Evolutionary conservation across 2,888 invertebrate species (phyloP).

Genomic region (Saturnia pavonia): DNA sequence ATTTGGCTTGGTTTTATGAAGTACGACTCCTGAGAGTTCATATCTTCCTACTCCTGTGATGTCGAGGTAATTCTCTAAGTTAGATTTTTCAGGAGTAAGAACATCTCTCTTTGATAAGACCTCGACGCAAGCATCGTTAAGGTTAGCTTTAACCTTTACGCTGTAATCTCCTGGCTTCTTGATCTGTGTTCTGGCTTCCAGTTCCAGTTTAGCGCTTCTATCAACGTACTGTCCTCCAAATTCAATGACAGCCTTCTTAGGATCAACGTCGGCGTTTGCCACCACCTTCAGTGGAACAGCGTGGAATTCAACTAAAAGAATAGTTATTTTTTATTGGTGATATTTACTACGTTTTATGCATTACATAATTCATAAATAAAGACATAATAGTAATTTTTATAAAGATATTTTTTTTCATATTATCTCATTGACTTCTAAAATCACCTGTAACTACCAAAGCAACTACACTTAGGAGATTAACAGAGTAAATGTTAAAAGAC

Average conservation of each 20-base stretch:
- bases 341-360: background rate
- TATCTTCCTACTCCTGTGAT: conserved; percentile 84
- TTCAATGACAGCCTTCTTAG: conserved; percentile 80
- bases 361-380: background rate
- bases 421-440: background rate
- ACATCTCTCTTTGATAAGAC: conserved; percentile 81
- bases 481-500: too few species aligned
- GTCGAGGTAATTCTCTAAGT: conserved; percentile 82
- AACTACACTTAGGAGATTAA: too few species aligned
- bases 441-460: background rate
- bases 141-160: conserved; percentile 53
- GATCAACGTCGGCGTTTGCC: conserved; percentile 81
- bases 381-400: background rate
- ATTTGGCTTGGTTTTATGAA: conserved; percentile 78
- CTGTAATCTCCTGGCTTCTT: conserved; percentile 71
- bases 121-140: conserved; percentile 65
- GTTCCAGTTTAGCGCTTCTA: conserved; percentile 82
- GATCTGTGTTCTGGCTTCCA: conserved; percentile 77
- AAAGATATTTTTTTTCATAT: background rate
- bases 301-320: conserved; percentile 76
- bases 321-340: background rate
- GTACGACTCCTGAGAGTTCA: conserved; percentile 82
- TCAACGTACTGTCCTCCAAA: conserved; percentile 81
- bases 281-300: conserved; percentile 73
- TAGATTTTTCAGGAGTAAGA: conserved; percentile 80